Evolutionary conservation across 2,888 invertebrate species (phyloP).

Genomic region (Craniophora ligustri): DNA sequence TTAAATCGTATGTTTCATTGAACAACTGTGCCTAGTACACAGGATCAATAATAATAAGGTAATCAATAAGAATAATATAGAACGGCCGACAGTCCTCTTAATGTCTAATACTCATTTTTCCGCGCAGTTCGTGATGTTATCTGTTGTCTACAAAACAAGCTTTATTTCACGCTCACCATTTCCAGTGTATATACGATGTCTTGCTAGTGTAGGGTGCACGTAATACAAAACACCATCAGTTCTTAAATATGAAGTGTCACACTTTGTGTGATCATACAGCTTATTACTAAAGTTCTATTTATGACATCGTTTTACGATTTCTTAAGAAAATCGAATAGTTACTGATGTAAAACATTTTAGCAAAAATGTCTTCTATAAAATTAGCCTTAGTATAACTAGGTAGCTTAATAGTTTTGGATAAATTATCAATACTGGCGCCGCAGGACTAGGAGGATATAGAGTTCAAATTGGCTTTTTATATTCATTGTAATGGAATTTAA

Average conservation of each 20-base stretch:
- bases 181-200: too few species aligned
- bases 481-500: slow-evolving; percentile 81
- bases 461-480: slow-evolving; percentile 79
- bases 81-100: too few species aligned
- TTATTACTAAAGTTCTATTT: neutral
- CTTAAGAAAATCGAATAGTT: neutral
- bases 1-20: slow-evolving; percentile 47
- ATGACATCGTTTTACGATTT: too few species aligned
- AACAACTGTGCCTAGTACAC: too few species aligned
- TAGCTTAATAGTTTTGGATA: slow-evolving; percentile 56
- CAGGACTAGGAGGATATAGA: slow-evolving; percentile 60
- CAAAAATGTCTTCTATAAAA: slow-evolving; percentile 43
- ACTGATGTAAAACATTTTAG: neutral
- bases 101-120: too few species aligned
- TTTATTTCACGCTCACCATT: too few species aligned
- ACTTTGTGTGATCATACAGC: neutral
- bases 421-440: slow-evolving; percentile 61
- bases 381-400: slow-evolving; percentile 48
- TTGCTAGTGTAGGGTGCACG: too few species aligned
- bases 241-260: slow-evolving; percentile 1
- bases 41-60: too few species aligned
- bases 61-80: too few species aligned
- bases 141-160: too few species aligned
- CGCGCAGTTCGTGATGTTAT: too few species aligned
- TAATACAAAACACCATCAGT: slow-evolving; percentile 9